Conservation (phyloP, 2,888 invertebrate genomes). For the Eilema sororculum region DNA sequence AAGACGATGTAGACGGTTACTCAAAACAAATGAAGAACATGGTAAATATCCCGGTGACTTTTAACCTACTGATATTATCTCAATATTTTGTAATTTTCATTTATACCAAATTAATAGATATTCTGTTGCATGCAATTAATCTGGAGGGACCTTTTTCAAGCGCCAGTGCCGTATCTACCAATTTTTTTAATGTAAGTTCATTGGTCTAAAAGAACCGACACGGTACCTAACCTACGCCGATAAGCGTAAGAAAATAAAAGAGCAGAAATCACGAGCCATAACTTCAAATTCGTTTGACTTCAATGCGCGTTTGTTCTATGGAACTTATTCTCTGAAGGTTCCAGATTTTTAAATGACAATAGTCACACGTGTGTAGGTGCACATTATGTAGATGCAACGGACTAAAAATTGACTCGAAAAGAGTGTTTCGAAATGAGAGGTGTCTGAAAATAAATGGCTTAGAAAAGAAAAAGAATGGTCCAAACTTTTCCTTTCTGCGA, state of each 20-base stretch:
- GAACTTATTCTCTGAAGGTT: slow-evolving; percentile 40
- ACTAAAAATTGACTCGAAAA: slow-evolving; percentile 58
- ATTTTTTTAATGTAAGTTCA: not conserved
- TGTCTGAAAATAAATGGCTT: slow-evolving; percentile 66
- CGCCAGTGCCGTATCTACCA: not conserved
- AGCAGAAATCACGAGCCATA: slow-evolving; percentile 27
- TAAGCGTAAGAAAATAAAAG: not conserved
- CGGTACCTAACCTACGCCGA: too few relatives aligned
- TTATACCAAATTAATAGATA: not conserved
- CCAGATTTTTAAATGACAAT: slow-evolving; percentile 52
- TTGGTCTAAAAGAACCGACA: not conserved
- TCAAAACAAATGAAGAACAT: too few relatives aligned
- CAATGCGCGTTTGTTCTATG: slow-evolving; percentile 23
- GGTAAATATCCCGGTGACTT: too few relatives aligned
- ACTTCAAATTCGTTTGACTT: slow-evolving; percentile 30
- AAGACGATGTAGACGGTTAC: too few relatives aligned
- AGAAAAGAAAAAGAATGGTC: slow-evolving; percentile 60
- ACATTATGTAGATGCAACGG: slow-evolving; percentile 60
- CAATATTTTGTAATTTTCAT: not conserved
- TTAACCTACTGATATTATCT: too few relatives aligned
- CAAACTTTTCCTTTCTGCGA: slow-evolving; percentile 70
- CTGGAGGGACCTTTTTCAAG: too few relatives aligned
- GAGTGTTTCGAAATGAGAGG: slow-evolving; percentile 63
- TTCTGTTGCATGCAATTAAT: not conserved
- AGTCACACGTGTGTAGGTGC: slow-evolving; percentile 42